These are phyloP conservation scores for Eupithecia centaureata DNA, from an alignment of 2,888 invertebrate genomes.

Conservation along the genomic window DNA sequence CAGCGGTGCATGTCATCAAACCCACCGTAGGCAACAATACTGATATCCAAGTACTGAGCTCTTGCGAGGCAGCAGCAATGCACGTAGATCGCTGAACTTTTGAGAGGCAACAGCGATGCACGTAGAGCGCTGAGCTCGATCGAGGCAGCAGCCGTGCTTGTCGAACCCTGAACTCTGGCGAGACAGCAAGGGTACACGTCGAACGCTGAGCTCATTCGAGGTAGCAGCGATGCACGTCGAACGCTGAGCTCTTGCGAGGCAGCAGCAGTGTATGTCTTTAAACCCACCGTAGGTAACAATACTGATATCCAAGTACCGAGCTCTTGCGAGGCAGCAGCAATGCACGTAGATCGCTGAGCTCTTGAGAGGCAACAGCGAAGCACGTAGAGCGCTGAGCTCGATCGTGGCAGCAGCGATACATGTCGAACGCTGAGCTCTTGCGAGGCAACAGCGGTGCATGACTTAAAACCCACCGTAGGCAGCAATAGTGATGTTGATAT, in stretches of 20 bases:
- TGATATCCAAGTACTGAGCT: too few relatives aligned
- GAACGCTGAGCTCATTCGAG: neutral
- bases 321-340: neutral
- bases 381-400: too few relatives aligned
- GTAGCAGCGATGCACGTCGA: neutral
- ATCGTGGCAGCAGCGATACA: slow-evolving; percentile 14
- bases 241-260: slow-evolving; percentile 16
- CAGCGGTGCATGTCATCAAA: slow-evolving; percentile 5
- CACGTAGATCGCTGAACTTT: neutral
- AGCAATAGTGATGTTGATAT: neutral
- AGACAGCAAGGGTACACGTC: neutral
- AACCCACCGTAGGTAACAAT: neutral
- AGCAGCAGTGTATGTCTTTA: neutral
- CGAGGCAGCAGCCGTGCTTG: neutral
- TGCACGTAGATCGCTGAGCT: neutral
- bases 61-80: too few relatives aligned
- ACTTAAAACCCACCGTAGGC: neutral
- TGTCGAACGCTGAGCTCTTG: neutral
- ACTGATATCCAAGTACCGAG: neutral
- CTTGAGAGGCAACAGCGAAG: too few relatives aligned
- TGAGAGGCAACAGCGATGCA: neutral
- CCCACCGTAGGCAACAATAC: too few relatives aligned
- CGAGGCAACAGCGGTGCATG: neutral
- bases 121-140: neutral
- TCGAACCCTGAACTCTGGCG: neutral